Base-by-base conservation (phyloP, 1,140 invertebrate species). In the Arctopsyche grandis region DNA sequence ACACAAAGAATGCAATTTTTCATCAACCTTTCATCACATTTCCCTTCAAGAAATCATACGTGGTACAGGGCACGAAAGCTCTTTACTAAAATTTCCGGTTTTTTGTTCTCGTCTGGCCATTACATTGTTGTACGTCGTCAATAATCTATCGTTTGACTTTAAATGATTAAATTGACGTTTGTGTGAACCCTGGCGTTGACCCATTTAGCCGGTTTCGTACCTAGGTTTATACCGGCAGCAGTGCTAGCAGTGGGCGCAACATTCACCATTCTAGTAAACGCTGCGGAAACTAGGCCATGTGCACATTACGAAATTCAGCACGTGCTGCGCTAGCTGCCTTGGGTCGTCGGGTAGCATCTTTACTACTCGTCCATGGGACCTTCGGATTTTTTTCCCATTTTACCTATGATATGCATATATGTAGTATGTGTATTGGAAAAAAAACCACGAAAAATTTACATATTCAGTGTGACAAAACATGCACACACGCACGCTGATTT, bases 281-380 rank as follows among this genome's bases (percentile, higher is more conserved):
- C 9, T 21, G n/a, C 21, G 1, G 21, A 69, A 78, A 79, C 78
- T 79, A 75, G 78, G 78, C 58, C 78, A 79, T 73, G 78, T 79
- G 78, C 78, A 79, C 58, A 46, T 79, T 79, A 79, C 78, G 78
- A 79, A 79, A 79, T 79, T 79, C 71, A 58, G 78, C 78, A 79
- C 78, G 78, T 79, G 78, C 21, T 38, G 16, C 5, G 24, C 38
- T 22, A 22, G 63, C 63, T 66, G 63, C 63, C 63, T 66, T 66
- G 63, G 63, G 63, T 66, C 48, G 3, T 52, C 29, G 1, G 29
- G 48, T 52, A 52, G 48, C 48, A 52, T 52, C 48, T 52, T 52
- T 16, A 14, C 12, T 52, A 52, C 48, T 14, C 5, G 22, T 7
- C 69, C 24, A 12, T 38, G 26, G 10, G 43, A 52, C 46, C 69